Evolutionary conservation across 1,140 invertebrate genomes (phyloP).

Genomic region (Drosophila nasuta): DNA sequence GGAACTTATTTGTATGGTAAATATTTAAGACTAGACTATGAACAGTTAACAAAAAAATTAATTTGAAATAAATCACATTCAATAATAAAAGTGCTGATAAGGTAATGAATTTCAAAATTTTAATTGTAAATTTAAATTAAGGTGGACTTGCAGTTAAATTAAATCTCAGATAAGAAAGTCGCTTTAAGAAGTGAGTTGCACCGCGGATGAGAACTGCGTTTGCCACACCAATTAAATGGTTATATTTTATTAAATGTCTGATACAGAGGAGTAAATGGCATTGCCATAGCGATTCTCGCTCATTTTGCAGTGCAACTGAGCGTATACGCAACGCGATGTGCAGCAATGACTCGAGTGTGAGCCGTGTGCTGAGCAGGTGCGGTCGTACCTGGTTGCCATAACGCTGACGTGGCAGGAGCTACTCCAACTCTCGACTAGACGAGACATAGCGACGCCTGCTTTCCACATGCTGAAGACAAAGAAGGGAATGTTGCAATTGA

Average conservation of each 20-base stretch:
- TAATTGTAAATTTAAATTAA: no score
- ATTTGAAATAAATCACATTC: no score
- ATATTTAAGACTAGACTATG: no score
- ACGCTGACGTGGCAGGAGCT: slow-evolving; percentile 65
- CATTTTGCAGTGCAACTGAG: slow-evolving; percentile 81
- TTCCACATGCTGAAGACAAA: slow-evolving; percentile 29
- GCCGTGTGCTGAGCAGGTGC: slow-evolving; percentile 48
- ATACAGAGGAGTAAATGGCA: slow-evolving; percentile 60
- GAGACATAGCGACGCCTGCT: slow-evolving; percentile 54
- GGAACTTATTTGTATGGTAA: no score
- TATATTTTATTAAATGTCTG: slow-evolving; percentile 76
- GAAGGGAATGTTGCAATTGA: slow-evolving; percentile 11
- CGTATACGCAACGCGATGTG: slow-evolving; percentile 80
- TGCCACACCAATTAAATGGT: slow-evolving; percentile 69
- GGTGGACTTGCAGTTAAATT: neutral
- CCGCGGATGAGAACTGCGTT: neutral
- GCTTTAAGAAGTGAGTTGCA: slow-evolving; percentile 22
- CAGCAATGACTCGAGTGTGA: slow-evolving; percentile 7
- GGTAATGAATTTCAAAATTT: no score
- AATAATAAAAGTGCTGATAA: no score
- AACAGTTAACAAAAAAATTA: no score
- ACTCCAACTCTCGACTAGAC: slow-evolving; percentile 26
- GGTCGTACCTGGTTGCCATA: slow-evolving; percentile 69
- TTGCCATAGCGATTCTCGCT: slow-evolving; percentile 75
- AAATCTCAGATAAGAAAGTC: neutral